Evolutionary conservation across 2,797 vertebrate species (phyloP).

Genomic region (Aphelocoma californica): DNA sequence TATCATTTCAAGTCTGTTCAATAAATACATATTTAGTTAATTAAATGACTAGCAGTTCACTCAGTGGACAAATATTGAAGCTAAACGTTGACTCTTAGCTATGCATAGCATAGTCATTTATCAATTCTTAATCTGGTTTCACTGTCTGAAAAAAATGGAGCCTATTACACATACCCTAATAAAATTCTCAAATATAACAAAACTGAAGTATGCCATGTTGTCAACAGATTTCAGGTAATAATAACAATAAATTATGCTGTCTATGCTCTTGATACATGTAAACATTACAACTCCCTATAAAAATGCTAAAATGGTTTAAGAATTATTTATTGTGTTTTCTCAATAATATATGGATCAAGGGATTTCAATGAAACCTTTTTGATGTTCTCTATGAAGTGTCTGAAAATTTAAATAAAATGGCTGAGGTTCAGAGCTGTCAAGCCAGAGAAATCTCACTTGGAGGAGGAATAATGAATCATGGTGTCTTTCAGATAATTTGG

Average conservation of each 20-base stretch:
- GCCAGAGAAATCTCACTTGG: neutral
- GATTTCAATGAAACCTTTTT: neutral
- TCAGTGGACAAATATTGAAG: neutral
- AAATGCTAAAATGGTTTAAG: neutral
- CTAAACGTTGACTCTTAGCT: neutral
- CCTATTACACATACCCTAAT: neutral
- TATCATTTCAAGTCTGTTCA: neutral
- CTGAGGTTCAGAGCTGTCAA: neutral
- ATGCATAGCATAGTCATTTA: neutral
- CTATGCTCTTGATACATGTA: neutral
- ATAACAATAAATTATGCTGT: neutral
- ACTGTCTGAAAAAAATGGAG: neutral
- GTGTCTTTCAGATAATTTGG: neutral
- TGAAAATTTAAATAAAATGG: neutral
- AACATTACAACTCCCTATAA: neutral
- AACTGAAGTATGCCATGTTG: neutral
- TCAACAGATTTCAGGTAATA: neutral
- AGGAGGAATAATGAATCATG: neutral
- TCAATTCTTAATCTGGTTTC: neutral
- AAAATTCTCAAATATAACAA: neutral
- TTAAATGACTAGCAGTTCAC: neutral
- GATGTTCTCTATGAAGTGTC: neutral
- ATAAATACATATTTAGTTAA: neutral
- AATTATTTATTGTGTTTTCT: neutral
- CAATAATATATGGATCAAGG: neutral